Conservation (phyloP, 2,888 invertebrate genomes). For the Idaea straminata region DNA sequence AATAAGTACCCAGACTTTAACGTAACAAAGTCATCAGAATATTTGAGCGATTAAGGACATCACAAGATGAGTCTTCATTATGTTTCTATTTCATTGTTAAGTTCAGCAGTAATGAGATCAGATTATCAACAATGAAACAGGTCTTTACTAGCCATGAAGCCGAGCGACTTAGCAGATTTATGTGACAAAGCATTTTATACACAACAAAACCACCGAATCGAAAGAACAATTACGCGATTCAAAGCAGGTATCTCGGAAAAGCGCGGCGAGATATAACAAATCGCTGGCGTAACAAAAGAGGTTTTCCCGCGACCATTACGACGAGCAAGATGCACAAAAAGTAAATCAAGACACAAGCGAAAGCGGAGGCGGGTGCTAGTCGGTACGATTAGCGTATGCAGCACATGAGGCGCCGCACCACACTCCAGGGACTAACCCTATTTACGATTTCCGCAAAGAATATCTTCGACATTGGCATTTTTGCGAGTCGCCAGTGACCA, state of each 20-base stretch:
- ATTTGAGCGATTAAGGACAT: slow-evolving; percentile 3
- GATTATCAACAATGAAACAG: slow-evolving; percentile 63
- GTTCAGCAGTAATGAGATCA: slow-evolving; percentile 48
- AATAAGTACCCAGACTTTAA: too few species aligned
- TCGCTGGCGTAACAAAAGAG: slow-evolving; percentile 73
- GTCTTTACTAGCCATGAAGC: slow-evolving; percentile 47
- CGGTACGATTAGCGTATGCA: slow-evolving; percentile 65
- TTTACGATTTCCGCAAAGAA: slow-evolving; percentile 77
- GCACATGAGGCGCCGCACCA: slow-evolving; percentile 48
- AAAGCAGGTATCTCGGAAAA: slow-evolving; percentile 73
- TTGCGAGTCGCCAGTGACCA: slow-evolving; percentile 64
- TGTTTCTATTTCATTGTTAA: slow-evolving; percentile 6
- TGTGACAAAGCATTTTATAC: slow-evolving; percentile 76
- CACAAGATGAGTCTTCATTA: slow-evolving; percentile 21
- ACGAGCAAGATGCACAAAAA: slow-evolving; percentile 60
- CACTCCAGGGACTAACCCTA: slow-evolving; percentile 55
- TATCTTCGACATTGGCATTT: slow-evolving; percentile 66
- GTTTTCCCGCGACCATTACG: slow-evolving; percentile 78
- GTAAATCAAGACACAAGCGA: slow-evolving; percentile 42
- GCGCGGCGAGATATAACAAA: slow-evolving; percentile 76
- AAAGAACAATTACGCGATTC: slow-evolving; percentile 78
- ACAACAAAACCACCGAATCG: slow-evolving; percentile 72
- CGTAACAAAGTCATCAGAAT: slow-evolving; percentile 16
- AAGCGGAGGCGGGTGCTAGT: slow-evolving; percentile 39
- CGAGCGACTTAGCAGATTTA: slow-evolving; percentile 67